Evolutionary conservation across 1,140 invertebrate genomes (phyloP).

Genomic region (Sycobia sp.): DNA sequence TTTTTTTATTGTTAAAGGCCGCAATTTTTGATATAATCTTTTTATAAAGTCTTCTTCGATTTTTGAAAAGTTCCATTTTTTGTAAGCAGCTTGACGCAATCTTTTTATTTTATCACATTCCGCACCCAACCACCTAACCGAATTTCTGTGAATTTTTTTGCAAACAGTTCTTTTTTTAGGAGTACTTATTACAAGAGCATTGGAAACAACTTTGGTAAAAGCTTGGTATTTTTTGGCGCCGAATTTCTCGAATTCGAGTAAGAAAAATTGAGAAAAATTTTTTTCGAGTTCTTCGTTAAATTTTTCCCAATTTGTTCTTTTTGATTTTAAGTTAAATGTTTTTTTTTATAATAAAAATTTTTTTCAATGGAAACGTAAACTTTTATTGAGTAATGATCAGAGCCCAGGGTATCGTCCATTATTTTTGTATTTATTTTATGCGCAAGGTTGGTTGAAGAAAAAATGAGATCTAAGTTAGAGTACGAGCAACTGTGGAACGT

Average conservation of each 20-base stretch:
- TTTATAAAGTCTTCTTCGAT: not conserved
- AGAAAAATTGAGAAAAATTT: not conserved
- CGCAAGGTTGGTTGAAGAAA: not conserved
- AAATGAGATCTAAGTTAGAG: constrained; percentile 1
- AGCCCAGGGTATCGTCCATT: not conserved
- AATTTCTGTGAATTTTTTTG: constrained; percentile 2
- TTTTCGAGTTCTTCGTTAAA: not conserved
- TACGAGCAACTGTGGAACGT: not conserved
- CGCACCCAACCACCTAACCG: not conserved
- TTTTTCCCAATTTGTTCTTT: not conserved
- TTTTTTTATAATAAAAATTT: too few relatives aligned
- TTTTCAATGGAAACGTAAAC: too few relatives aligned
- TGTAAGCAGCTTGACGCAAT: too few relatives aligned
- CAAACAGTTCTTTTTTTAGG: not conserved
- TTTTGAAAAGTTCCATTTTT: constrained; percentile 1
- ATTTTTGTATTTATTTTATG: constrained; percentile 11
- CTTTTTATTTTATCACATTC: not conserved
- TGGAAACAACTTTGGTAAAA: not conserved
- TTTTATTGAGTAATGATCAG: not conserved
- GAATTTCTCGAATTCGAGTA: not conserved
- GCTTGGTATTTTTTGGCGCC: not conserved
- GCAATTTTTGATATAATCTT: not conserved
- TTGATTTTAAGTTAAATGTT: not conserved
- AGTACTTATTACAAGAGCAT: not conserved
- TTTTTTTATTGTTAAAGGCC: not conserved